A percentile compares a stretch with the other conserved stretches of the same genome.
These are phyloP conservation scores for Pteropus rufus DNA, from an alignment of 2,797 vertebrate genomes.

Conservation along the genomic window DNA sequence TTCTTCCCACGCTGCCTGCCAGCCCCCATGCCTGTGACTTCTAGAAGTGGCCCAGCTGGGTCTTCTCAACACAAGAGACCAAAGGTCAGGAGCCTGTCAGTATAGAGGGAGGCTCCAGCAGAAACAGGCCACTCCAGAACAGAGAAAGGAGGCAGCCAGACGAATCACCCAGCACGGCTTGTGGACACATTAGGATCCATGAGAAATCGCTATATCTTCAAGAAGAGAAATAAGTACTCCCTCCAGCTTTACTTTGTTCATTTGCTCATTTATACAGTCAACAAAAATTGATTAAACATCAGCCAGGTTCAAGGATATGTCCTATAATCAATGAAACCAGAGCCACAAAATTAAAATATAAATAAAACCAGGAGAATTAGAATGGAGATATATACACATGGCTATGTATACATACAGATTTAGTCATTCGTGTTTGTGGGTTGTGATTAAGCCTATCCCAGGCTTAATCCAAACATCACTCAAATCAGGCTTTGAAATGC, in stretches of 20 bases:
- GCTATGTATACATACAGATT: not conserved
- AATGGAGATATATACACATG: not conserved
- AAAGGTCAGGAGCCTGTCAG: not conserved
- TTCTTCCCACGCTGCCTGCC: not conserved
- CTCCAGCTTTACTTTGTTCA: not conserved
- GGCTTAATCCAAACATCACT: not conserved
- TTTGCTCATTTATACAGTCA: not conserved
- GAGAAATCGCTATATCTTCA: not conserved
- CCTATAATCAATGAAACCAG: not conserved
- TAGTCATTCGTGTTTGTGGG: not conserved
- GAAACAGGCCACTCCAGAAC: not conserved
- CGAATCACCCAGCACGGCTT: fast-evolving
- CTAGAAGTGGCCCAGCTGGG: not conserved
- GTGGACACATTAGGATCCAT: not conserved
- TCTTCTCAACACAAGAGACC: not conserved
- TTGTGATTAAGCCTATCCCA: not conserved
- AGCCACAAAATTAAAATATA: not conserved
- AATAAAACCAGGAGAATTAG: not conserved
- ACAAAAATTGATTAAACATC: not conserved
- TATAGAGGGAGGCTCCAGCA: not conserved
- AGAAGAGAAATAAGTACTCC: not conserved
- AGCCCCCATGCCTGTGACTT: not conserved
- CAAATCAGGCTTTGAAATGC: not conserved
- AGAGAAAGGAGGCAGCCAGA: not conserved
- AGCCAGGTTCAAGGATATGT: not conserved